These are phyloP conservation scores for Dasypolia templi DNA, from an alignment of 2,888 invertebrate species.

Conservation along the genomic window DNA sequence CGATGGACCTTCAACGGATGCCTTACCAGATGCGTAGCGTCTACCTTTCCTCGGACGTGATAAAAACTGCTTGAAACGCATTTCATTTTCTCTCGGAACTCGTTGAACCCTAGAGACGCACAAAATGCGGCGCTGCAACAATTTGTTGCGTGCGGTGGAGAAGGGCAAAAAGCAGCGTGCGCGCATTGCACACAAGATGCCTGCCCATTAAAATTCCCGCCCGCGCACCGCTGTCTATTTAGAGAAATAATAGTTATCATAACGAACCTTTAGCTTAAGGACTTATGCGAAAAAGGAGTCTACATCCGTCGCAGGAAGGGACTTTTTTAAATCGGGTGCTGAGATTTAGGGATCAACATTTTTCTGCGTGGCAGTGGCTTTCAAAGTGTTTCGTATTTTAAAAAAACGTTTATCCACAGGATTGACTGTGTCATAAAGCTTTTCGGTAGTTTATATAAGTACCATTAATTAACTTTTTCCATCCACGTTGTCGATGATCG, in stretches of 20 bases:
- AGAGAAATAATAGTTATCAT: conserved; percentile 83
- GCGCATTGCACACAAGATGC: conserved; percentile 77
- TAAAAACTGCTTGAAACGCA: conserved; percentile 58
- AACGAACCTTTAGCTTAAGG: conserved; percentile 70
- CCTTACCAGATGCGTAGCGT: conserved; percentile 53
- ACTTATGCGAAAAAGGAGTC: conserved; percentile 33
- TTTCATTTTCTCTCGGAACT: conserved; percentile 69
- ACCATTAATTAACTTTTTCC: background rate
- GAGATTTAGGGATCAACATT: conserved; percentile 31
- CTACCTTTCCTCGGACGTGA: conserved; percentile 49
- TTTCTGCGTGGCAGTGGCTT: background rate
- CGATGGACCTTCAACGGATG: conserved; percentile 40
- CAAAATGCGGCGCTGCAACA: conserved; percentile 75
- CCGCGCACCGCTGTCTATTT: conserved; percentile 85
- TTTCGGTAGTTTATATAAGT: background rate
- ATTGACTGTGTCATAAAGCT: background rate
- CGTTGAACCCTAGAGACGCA: conserved; percentile 72
- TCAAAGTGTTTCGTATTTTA: background rate
- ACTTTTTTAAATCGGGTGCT: background rate
- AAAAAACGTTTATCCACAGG: background rate
- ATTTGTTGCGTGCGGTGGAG: conserved; percentile 72
- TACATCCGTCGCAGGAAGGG: conserved; percentile 2
- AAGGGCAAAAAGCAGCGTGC: conserved; percentile 74
- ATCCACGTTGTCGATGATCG: background rate
- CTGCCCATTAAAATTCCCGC: conserved; percentile 87